These are phyloP conservation scores for Oscheius sp. DNA, from an alignment of 2,888 invertebrate species.

Conservation along the genomic window DNA sequence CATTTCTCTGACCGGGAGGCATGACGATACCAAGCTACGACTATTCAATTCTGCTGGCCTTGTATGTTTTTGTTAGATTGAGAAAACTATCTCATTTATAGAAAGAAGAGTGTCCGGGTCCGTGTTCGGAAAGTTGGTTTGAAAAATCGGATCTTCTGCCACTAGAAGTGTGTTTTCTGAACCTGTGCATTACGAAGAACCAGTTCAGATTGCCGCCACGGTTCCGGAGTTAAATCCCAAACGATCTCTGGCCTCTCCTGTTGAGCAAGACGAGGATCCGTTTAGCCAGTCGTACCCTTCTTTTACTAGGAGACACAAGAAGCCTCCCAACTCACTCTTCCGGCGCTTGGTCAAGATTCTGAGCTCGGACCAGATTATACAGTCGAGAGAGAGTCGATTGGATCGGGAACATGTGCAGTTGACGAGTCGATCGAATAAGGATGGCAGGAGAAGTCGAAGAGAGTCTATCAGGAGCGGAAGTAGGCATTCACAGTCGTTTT, in stretches of 20 bases:
- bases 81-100: neutral
- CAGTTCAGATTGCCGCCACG: neutral
- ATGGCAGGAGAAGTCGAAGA: constrained; percentile 24
- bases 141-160: neutral
- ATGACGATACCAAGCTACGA: constrained; percentile 78
- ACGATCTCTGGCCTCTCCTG: neutral
- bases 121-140: neutral
- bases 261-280: constrained; percentile 11
- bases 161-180: neutral
- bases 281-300: constrained; percentile 27
- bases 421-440: constrained; percentile 29
- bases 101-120: neutral
- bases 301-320: neutral
- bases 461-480: constrained; percentile 40
- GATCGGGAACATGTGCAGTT: constrained; percentile 4
- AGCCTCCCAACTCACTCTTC: constrained; percentile 36
- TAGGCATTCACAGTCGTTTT: neutral
- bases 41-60: constrained; percentile 52
- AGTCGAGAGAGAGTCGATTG: constrained; percentile 29
- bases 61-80: neutral
- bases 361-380: constrained; percentile 52
- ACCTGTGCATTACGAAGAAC: neutral
- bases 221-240: neutral
- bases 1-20: constrained; percentile 91
- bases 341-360: constrained; percentile 50